Evolutionary conservation across 1,140 invertebrate genomes (phyloP), one percentile per base, ranked within the genome.

Genomic region (Spodoptera litura): DNA sequence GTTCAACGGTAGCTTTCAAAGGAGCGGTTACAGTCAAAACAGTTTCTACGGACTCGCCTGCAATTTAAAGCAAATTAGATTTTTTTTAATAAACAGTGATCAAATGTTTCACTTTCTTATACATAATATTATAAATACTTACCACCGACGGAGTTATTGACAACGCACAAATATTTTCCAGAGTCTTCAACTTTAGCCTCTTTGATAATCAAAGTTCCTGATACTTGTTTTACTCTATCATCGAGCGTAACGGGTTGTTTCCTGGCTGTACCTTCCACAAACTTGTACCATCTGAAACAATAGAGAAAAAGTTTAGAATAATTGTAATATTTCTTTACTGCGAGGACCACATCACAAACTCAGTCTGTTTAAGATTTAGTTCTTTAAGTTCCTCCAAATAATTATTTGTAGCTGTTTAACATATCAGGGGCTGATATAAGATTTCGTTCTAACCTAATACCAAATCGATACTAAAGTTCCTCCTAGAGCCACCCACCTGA

Each of bases 111-210:
- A 5, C 31, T 11, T 9, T 51, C 0, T 38, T 13, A 12, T n/a
- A 8, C 13, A 66, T 13, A 20, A 20, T 20, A 12, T 27, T 25
- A 11, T 44, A 25, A 10, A 76, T 71, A 88, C 89, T 86, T 78
- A 95, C 94, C 97, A 38, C 98, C 98, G 38, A 99, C 98, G 0
- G 97, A 98, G 88, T 99, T 99, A 88, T 98, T 98, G 0, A 99
- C 98, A 78, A 98, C 98, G 90, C 99, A 99, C 31, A 98, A 93
- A 88, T 99, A 99, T 91, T 98, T 98, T 84, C 98, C 99, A 78
- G 98, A 98, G 92, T 99, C 98, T 86, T 97, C 97, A 56, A 98
- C 98, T 84, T 97, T 97, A 27, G 98, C 98, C 89, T 98, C 97
- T 78, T 97, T 96, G 77, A 99, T 98, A 81, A 99, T 98, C 77